Evolutionary conservation across 2,113 vertebrate species (phyloP), one percentile per base, ranked within the genome.

Genomic region (Dicaeum eximium): DNA sequence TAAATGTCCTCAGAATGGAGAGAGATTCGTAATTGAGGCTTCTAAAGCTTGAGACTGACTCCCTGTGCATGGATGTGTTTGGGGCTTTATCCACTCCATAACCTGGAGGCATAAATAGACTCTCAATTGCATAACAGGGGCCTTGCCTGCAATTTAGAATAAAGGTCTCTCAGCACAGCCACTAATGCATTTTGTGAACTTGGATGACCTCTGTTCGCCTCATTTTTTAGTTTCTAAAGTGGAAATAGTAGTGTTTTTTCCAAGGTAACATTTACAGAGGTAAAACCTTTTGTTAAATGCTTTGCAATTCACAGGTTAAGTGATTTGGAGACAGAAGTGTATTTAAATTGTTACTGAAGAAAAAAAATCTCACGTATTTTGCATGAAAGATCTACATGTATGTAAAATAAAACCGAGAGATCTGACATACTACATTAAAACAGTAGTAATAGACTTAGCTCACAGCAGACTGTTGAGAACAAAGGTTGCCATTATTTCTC

Each of bases 101-200:
- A 84, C 1, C 2, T 66, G 61, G 27, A 88, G 57, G 33, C 84
- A 94, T 82, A 96, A 92, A 77, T 42, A 90, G 92, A 40, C 37
- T 91, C 78, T 80, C 28, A 57, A 35, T 93, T 96, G 74, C 50
- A 4, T 85, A 94, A 85, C 66, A 61, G 16, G 13, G 35, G 38
- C 85, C 73, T 78, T 54, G 80, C 30, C 79, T 83, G 6, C 79
- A 77, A 14, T 80, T 92, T 78, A 78, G 44, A 42, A 60, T 9
- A 84, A 73, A 80, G 40, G 64, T 67, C 40, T 83, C 62, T 47
- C 71, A 53, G 38, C 75, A 27, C 1, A 6, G 60, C 44, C 2
- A 6, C 60, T 94, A 78, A 94, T 80, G 79, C 44, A 17, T 65
- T 92, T 79, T 42, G 35, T 93, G 64, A 71, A 69, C 72, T 83